These are phyloP conservation scores for Matsumurasca onukii DNA, from an alignment of 1,140 invertebrate species.

Conservation along the genomic window DNA sequence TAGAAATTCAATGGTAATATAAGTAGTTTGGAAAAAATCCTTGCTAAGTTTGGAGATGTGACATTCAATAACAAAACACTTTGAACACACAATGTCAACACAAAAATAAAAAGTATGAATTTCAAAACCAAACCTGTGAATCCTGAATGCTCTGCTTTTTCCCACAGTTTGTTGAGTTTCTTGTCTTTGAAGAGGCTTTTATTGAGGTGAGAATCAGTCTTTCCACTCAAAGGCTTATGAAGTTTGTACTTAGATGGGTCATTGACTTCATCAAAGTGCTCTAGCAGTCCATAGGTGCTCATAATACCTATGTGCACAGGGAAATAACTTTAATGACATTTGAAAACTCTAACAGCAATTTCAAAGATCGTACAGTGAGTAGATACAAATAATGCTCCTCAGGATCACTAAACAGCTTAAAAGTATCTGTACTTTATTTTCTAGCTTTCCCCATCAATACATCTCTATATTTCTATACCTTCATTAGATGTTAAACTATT, in stretches of 20 bases:
- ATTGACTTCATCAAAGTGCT: conserved; percentile 73
- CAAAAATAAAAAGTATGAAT: background rate
- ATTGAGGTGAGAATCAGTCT: conserved; percentile 50
- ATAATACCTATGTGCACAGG: conserved; percentile 67
- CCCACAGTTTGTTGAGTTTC: conserved; percentile 87
- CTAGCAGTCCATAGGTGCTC: conserved; percentile 75
- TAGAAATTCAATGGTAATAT: conserved; percentile 39
- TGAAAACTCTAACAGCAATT: no score
- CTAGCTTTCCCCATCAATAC: no score
- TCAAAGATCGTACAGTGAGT: no score
- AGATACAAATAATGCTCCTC: no score
- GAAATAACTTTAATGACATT: no score
- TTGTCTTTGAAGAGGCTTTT: conserved; percentile 86
- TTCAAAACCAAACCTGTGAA: conserved; percentile 75
- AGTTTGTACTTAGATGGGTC: conserved; percentile 57
- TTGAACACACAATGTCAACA: background rate
- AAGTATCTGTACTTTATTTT: no score
- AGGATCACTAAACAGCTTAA: no score
- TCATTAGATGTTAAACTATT: no score
- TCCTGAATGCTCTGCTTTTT: conserved; percentile 81
- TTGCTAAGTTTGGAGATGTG: background rate
- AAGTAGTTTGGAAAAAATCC: background rate
- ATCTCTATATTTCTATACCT: no score
- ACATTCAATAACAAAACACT: background rate
- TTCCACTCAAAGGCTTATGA: conserved; percentile 45